These are phyloP conservation scores for Periophthalmodon schlosseri DNA, from an alignment of 2,113 vertebrate genomes.

Conservation along the genomic window DNA sequence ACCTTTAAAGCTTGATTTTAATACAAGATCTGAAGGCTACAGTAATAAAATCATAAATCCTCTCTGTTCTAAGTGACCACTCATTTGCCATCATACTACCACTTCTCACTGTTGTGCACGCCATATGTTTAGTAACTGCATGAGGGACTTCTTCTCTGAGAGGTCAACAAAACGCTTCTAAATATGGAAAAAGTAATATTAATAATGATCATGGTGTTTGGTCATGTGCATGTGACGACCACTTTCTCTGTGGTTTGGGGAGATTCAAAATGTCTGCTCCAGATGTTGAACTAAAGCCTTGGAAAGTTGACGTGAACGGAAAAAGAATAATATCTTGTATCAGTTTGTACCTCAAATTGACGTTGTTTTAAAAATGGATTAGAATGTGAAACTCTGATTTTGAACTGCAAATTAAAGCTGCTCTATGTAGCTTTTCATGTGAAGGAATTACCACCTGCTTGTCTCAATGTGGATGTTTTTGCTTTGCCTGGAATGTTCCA, in stretches of 20 bases:
- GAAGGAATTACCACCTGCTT: no score
- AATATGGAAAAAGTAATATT: conserved; percentile 2
- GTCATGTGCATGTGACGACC: conserved; percentile 27
- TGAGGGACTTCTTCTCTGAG: conserved; percentile 11
- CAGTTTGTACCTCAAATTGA: conserved; percentile 4
- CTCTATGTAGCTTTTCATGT: no score
- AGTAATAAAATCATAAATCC: no score
- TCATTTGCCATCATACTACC: conserved; percentile 45
- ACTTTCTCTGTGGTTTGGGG: conserved; percentile 30
- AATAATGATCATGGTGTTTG: neutral
- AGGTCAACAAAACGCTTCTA: conserved; percentile 19
- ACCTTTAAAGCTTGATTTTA: no score
- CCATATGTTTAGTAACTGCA: conserved; percentile 33
- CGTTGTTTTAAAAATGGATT: neutral
- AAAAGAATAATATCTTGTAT: conserved; percentile 16
- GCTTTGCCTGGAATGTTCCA: no score
- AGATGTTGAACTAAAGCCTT: conserved; percentile 20
- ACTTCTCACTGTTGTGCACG: conserved; percentile 24
- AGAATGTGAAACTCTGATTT: no score
- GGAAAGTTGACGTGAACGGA: conserved; percentile 20
- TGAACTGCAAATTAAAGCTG: no score
- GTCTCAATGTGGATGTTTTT: no score
- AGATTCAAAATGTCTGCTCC: conserved; percentile 26
- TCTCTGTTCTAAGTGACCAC: conserved; percentile 46
- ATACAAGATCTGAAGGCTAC: neutral